Evolutionary conservation across 2,797 vertebrate species (phyloP).

Genomic region (Acanthurus tractus): DNA sequence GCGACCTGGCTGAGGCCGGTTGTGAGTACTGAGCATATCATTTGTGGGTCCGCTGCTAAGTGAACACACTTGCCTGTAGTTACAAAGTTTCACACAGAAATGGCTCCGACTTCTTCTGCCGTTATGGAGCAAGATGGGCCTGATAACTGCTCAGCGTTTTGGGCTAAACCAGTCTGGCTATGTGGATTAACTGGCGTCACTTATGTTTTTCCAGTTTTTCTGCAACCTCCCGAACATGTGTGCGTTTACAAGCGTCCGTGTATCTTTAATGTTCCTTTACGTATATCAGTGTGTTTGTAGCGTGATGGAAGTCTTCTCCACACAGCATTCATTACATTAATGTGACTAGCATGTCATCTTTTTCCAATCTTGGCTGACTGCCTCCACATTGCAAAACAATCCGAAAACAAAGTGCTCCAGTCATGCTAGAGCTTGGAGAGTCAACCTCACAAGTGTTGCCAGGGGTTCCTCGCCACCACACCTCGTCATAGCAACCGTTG

Average conservation of each 20-base stretch:
- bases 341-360: constrained; percentile 59
- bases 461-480: constrained; percentile 46
- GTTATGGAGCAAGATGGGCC: constrained; percentile 45
- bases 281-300: neutral
- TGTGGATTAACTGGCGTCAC: constrained; percentile 70
- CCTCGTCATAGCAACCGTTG: constrained; percentile 76
- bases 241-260: constrained; percentile 19
- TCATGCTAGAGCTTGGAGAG: constrained; percentile 48
- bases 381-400: constrained; percentile 54
- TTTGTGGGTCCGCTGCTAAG: constrained; percentile 60
- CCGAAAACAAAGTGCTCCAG: constrained; percentile 62
- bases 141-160: constrained; percentile 55
- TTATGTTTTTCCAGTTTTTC: constrained; percentile 80
- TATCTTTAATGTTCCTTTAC: constrained; percentile 1
- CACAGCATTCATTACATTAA: constrained; percentile 30
- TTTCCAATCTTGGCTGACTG: constrained; percentile 43
- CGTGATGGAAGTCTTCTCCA: constrained; percentile 28
- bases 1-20: constrained; percentile 27
- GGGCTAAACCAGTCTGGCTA: constrained; percentile 74
- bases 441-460: constrained; percentile 44
- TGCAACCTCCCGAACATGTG: constrained; percentile 46
- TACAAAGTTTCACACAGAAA: constrained; percentile 60
- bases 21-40: constrained; percentile 42
- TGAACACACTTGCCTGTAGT: constrained; percentile 62
- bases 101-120: constrained; percentile 35